Conservation (phyloP, 2,113 vertebrate genomes). For the Hemibagrus wyckioides region DNA sequence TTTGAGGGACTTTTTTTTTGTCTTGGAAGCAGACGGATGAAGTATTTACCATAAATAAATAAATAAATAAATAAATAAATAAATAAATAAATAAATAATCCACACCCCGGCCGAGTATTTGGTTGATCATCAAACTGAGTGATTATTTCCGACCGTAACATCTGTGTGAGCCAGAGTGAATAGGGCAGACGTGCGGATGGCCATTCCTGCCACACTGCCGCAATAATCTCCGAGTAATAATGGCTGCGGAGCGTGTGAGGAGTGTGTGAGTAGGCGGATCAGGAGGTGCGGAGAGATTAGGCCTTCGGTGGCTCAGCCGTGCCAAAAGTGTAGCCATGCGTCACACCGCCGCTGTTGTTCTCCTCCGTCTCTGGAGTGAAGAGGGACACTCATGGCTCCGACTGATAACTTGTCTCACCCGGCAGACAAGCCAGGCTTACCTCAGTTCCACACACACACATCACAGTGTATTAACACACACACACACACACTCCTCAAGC, state of each 20-base stretch:
- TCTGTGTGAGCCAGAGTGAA: constrained; percentile 32
- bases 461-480: not conserved
- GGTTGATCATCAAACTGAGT: constrained; percentile 10
- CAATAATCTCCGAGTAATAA: constrained; percentile 54
- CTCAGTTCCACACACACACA: constrained; percentile 44
- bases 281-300: constrained; percentile 58
- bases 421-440: constrained; percentile 63
- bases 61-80: not conserved
- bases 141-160: constrained; percentile 4
- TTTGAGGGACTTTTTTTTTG: too few species aligned
- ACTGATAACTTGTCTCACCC: constrained; percentile 77
- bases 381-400: constrained; percentile 74
- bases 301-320: constrained; percentile 39
- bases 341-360: constrained; percentile 75
- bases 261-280: constrained; percentile 61
- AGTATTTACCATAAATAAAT: not conserved
- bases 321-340: constrained; percentile 76
- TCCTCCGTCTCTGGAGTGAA: constrained; percentile 74
- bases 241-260: constrained; percentile 53
- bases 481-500: not conserved
- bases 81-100: not conserved
- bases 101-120: not conserved
- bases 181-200: constrained; percentile 10
- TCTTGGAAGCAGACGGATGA: too few species aligned
- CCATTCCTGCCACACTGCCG: constrained; percentile 30